phyloP scores from a whole-genome alignment of 2,113 vertebrate genomes.

The Mirza zaza region DNA sequence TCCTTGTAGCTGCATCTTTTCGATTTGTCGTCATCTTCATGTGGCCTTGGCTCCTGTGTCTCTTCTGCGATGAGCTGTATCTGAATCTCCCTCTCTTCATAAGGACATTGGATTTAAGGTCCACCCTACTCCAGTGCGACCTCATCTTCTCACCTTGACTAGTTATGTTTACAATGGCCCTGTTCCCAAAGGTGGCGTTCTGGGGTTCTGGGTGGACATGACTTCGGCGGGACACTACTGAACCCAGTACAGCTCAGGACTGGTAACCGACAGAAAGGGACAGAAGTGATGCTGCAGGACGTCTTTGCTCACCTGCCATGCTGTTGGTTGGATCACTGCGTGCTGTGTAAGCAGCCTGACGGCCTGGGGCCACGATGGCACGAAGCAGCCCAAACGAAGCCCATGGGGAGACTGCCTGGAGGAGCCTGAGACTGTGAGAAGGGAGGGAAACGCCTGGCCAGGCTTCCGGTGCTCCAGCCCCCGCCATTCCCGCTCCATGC shows the following conservation, averaged over 20 bases:
- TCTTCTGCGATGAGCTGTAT: not conserved
- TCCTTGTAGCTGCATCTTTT: not conserved
- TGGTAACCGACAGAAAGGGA: not conserved
- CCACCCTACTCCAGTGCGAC: not conserved
- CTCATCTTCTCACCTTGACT: not conserved
- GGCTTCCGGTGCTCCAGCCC: rapidly evolving
- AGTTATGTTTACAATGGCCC: not conserved
- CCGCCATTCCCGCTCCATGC: rapidly evolving
- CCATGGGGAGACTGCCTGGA: rapidly evolving
- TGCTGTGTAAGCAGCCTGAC: rapidly evolving
- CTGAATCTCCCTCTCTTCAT: not conserved
- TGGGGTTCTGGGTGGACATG: not conserved
- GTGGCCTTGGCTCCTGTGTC: not conserved
- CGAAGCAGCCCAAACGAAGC: not conserved
- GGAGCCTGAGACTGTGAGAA: not conserved
- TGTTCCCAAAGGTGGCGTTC: not conserved
- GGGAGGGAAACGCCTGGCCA: not conserved
- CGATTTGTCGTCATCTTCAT: not conserved
- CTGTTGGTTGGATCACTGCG: rapidly evolving
- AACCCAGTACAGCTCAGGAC: rapidly evolving
- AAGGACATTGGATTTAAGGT: not conserved
- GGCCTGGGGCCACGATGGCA: not conserved
- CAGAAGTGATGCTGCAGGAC: rapidly evolving
- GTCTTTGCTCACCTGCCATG: rapidly evolving
- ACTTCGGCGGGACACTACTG: not conserved